These are phyloP conservation scores for Scaptomyza montana DNA, from an alignment of 1,140 invertebrate species.

Conservation along the genomic window DNA sequence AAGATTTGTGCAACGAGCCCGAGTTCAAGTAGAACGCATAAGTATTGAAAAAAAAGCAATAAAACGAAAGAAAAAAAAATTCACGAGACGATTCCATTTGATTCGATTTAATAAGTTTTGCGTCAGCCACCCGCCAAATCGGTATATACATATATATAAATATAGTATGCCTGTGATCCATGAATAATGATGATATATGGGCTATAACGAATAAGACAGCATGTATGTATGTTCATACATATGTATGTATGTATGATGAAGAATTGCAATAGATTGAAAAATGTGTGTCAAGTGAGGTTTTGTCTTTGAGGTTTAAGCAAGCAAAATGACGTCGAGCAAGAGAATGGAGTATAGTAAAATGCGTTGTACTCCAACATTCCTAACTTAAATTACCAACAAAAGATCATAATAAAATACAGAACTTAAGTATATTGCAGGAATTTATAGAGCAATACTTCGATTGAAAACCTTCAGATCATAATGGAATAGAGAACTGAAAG, in stretches of 20 bases:
- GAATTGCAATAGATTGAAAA: not conserved
- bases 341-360: too few relatives aligned
- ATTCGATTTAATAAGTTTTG: constrained; percentile 17
- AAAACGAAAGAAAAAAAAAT: not conserved
- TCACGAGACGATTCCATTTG: constrained; percentile 35
- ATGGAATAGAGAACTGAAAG: too few relatives aligned
- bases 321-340: too few relatives aligned
- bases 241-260: not conserved
- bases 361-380: too few relatives aligned
- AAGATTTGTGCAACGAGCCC: constrained; percentile 72
- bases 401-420: too few relatives aligned
- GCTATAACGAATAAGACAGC: not conserved
- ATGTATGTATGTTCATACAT: not conserved
- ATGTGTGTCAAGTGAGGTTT: constrained; percentile 19
- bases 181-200: constrained; percentile 9
- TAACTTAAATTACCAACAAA: too few relatives aligned
- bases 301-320: too few relatives aligned
- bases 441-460: too few relatives aligned
- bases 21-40: constrained; percentile 66
- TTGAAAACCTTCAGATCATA: too few relatives aligned
- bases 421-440: too few relatives aligned
- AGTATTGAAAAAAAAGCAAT: constrained; percentile 7
- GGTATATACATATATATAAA: not conserved
- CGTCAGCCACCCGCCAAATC: constrained; percentile 3
- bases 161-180: constrained; percentile 8